Evolutionary conservation across 2,113 vertebrate species (phyloP).

Genomic region (Phainopepla nitens): DNA sequence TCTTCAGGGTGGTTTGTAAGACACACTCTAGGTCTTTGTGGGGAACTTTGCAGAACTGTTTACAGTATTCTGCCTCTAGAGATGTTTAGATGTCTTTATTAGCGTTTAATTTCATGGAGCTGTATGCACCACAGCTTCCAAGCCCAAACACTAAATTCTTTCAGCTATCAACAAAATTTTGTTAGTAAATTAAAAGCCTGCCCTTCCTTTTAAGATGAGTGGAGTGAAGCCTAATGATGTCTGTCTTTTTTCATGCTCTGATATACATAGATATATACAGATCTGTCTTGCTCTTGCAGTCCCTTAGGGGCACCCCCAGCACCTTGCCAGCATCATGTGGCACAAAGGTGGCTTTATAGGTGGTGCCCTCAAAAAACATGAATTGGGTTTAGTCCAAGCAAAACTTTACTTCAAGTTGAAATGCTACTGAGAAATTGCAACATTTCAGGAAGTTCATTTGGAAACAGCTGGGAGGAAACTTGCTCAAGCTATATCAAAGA

Average conservation of each 20-base stretch:
- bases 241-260: not conserved
- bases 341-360: not conserved
- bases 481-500: not conserved
- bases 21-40: not conserved
- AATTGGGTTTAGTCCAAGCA: not conserved
- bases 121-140: accelerated
- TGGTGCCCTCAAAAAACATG: not conserved
- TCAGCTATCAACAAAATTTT: not conserved
- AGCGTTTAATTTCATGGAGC: not conserved
- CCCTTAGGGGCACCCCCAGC: not conserved
- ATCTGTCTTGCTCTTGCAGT: not conserved
- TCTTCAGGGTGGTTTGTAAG: not conserved
- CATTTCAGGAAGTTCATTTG: not conserved
- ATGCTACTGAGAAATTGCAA: not conserved
- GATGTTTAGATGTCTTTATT: not conserved
- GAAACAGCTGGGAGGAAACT: not conserved
- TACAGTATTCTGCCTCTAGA: not conserved
- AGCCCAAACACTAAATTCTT: not conserved
- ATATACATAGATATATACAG: not conserved
- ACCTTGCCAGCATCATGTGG: not conserved
- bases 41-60: not conserved
- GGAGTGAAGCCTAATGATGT: not conserved
- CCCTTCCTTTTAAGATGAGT: not conserved
- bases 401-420: not conserved
- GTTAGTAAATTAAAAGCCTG: not conserved